Base-by-base conservation (phyloP, 37 sponge, comb jelly and placozoan species). In the Diacarnus erythraeanus region DNA sequence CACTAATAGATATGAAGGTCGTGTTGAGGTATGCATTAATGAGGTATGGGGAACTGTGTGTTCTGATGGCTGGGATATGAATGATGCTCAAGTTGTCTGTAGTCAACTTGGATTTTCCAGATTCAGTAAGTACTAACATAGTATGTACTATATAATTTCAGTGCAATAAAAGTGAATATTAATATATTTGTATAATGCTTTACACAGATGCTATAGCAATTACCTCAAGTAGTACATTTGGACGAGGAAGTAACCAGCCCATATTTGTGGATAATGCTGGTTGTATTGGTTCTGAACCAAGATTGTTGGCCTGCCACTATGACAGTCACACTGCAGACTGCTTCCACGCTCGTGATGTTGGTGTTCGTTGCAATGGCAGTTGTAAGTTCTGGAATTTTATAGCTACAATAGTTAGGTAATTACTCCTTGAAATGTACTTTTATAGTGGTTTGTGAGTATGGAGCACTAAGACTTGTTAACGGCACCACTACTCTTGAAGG, bases 41-140 rank as follows among this genome's bases (percentile, higher is more conserved):
- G 41, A 35, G 27, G 26, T 33, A 23, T 84, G 84, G 84, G 75
- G 75, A 61, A 83, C 84, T 44, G 75, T 83, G 22, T 83, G 84
- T 75, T 63, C 54, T 35, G 75, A 77, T n/a, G 27, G 2, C 39
- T 83, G 75, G 75, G 84, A 59, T 83, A 22, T n/a, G 26, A 22
- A 21, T 31, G 84, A 83, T 60, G 84, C 76, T 37, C n/a, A 18
- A 18, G 65, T 83, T 36, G 75, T 83, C 44, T 83, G 84, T 40
- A 47, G 29, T 22, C 54, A 76, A 34, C 64, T 58, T 20, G 84
- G 84, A 59, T 76, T 61, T 25, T 61, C 64, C 9, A 23, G 64
- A 61, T 29, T 61, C 64, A 61, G 64, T 61, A 61, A 61, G 64
- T 6, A 47, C 6, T 47, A 47, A 47, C 10, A 15, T 47, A 47